Evolutionary conservation across 2,888 invertebrate species (phyloP), one percentile per base, ranked within the genome.

Genomic region (Mactromeris polynyma): DNA sequence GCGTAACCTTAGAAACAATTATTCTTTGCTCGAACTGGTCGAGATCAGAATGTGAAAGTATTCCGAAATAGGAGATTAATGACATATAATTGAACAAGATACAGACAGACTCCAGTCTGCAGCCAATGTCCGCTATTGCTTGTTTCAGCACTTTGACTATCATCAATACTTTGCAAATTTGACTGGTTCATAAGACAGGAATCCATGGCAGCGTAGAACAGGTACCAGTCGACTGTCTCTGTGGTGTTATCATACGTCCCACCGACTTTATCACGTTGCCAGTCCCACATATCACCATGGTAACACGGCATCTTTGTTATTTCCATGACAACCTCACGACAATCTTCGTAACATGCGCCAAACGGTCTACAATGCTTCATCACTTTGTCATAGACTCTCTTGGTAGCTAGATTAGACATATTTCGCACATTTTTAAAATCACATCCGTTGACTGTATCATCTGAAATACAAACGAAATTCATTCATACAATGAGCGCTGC

Each of bases 211-310:
- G 88, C 77, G 38, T 88, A 88, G 40, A 88, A 88, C 17, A 54
- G 81, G 58, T 85, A 88, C 88, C 88, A 88, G 14, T 81, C 81
- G 4, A 73, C 81, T 21, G 77, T 78, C 21, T 58, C 42, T 26
- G 77, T 77, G 4, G 81, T 77, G 33, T 78, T 85, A 78, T 81
- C 81, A 31, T 40, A 31, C 3, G 38, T 54, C 31, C 54, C 58
- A n/a, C 78, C 21, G 19, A 88, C 58, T 46, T 82, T 88, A 42
- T 88, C 81, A 14, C 88, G 88, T 69, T 85, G 77, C 88, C 88
- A 88, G 9, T 81, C 85, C 85, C 85, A 88, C 64, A 92, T 84
- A 38, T 93, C 90, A 19, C 91, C 89, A 51, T 88, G 87, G 85
- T 91, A 86, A 79, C 93, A 93, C 2, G 90, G 90, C n/a, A 82